phyloP scores from a whole-genome alignment of 2,888 invertebrate genomes.

The Ametastegia equiseti region DNA sequence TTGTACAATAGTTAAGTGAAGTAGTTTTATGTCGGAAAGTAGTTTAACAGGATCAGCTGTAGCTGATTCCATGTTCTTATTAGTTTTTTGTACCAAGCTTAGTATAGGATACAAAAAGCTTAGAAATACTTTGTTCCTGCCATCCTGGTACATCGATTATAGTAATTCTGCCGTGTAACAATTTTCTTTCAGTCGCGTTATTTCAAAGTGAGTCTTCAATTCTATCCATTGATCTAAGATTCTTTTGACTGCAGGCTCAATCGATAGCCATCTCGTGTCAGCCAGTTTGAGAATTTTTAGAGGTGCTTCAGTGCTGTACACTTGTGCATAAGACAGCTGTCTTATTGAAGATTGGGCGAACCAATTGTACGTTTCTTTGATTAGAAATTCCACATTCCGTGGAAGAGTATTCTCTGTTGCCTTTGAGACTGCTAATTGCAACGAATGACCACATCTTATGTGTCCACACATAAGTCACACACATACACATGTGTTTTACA shows the following conservation, averaged over 20 bases:
- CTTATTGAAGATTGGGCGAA: constrained; percentile 53
- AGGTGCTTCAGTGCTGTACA: constrained; percentile 57
- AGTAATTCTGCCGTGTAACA: constrained; percentile 65
- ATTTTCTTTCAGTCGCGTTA: constrained; percentile 58
- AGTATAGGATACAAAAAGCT: constrained; percentile 58
- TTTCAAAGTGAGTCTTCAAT: constrained; percentile 61
- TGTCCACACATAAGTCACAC: no score
- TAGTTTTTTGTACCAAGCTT: constrained; percentile 55
- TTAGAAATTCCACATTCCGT: constrained; percentile 65
- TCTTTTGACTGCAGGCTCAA: constrained; percentile 61
- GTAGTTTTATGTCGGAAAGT: constrained; percentile 46
- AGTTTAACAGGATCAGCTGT: constrained; percentile 49
- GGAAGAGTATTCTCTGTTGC: constrained; percentile 58
- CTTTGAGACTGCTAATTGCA: constrained; percentile 64
- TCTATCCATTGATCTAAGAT: constrained; percentile 64
- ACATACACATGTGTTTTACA: no score
- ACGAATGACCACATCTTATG: no score
- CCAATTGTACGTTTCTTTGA: constrained; percentile 60
- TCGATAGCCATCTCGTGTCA: constrained; percentile 59
- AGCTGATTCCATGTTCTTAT: constrained; percentile 52
- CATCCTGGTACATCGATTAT: constrained; percentile 61
- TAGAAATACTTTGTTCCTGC: constrained; percentile 60
- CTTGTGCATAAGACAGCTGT: constrained; percentile 49
- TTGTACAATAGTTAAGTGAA: constrained; percentile 9
- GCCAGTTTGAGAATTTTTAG: constrained; percentile 61